Percentiles rank a stretch among this genome's conserved stretches.
These are phyloP conservation scores for Drosophila virilis DNA, from an alignment of 1,140 invertebrate genomes.

Conservation along the genomic window DNA sequence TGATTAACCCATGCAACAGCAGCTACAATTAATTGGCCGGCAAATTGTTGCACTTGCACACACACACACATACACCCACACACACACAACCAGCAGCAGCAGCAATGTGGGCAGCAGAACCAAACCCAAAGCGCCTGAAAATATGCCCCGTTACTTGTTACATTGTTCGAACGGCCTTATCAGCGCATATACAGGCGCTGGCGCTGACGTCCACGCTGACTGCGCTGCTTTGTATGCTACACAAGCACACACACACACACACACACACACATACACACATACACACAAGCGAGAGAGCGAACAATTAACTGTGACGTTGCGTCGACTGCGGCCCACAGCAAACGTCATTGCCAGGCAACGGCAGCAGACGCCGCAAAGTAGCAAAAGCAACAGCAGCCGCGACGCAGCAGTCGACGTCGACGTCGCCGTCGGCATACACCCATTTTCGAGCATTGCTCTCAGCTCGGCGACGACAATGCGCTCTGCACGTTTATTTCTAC, in stretches of 20 bases:
- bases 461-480: background rate
- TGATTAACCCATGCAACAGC: background rate
- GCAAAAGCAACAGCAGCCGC: conserved; percentile 7
- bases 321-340: conserved; percentile 6
- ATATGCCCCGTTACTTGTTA: conserved; percentile 38
- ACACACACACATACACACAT: conserved; percentile 1
- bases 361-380: background rate
- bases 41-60: conserved; percentile 40
- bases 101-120: conserved; percentile 1
- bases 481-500: conserved; percentile 40
- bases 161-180: conserved; percentile 40
- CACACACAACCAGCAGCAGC: background rate
- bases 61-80: background rate
- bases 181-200: conserved; percentile 36
- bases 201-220: background rate
- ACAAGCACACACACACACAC: conserved; percentile 20
- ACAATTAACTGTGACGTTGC: conserved; percentile 54
- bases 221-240: conserved; percentile 58
- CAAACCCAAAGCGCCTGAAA: conserved; percentile 19
- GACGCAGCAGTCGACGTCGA: conserved; percentile 1
- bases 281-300: conserved; percentile 1
- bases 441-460: conserved; percentile 61
- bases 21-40: conserved; percentile 42
- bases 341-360: conserved; percentile 52
- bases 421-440: conserved; percentile 56